Conservation (phyloP, 2,113 vertebrate species). For the Vireo altiloquus region DNA sequence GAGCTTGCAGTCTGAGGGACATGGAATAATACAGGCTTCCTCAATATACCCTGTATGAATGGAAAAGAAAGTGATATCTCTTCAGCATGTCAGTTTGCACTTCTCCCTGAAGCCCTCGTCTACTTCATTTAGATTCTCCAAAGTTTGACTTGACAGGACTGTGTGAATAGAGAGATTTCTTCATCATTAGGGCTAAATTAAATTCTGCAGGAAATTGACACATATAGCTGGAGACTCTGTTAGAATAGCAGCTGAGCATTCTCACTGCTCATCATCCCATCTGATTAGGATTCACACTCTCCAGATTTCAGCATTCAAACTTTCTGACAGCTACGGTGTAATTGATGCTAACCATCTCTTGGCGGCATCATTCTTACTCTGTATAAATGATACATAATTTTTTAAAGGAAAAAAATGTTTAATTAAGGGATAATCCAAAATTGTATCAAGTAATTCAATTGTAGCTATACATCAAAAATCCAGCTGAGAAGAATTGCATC, state of each 20-base stretch:
- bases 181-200: conserved; percentile 53
- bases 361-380: background rate
- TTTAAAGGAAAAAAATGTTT: conserved; percentile 14
- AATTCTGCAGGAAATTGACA: conserved; percentile 61
- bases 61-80: conserved; percentile 21
- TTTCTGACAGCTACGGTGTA: conserved; percentile 66
- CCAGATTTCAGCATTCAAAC: conserved; percentile 50
- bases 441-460: background rate
- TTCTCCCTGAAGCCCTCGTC: background rate
- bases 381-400: background rate
- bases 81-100: background rate
- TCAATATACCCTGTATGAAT: conserved; percentile 87
- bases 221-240: background rate
- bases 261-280: background rate
- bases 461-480: background rate
- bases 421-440: background rate
- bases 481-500: background rate
- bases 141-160: conserved; percentile 39
- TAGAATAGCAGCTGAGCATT: conserved; percentile 41
- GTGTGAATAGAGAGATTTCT: conserved; percentile 51
- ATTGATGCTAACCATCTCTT: conserved; percentile 61
- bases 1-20: conserved; percentile 96
- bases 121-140: conserved; percentile 44
- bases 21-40: conserved; percentile 95
- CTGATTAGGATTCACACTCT: conserved; percentile 56